Evolutionary conservation across 1,140 invertebrate genomes (phyloP).

Genomic region (Papilio polytes): DNA sequence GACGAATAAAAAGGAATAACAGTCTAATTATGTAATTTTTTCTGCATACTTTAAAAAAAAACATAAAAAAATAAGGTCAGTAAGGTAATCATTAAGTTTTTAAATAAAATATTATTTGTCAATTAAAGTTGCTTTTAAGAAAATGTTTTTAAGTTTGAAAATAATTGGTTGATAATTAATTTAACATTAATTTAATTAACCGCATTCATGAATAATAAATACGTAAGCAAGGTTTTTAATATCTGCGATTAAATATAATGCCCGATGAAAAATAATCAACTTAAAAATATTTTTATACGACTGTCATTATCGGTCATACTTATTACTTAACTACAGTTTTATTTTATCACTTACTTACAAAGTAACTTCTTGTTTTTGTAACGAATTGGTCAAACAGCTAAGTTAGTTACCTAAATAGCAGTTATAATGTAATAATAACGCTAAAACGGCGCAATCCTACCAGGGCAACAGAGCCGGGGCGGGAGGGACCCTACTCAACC

Average conservation of each 20-base stretch:
- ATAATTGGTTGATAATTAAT: not conserved
- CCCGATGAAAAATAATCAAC: not conserved
- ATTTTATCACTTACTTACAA: not conserved
- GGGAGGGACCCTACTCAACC: constrained; percentile 61
- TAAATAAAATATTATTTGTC: not conserved
- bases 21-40: not conserved
- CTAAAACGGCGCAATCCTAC: constrained; percentile 2
- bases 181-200: not conserved
- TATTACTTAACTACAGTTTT: too few species aligned
- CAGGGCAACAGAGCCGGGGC: constrained; percentile 30
- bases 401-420: not conserved
- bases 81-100: not conserved
- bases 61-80: not conserved
- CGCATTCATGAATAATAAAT: not conserved
- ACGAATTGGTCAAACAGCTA: not conserved
- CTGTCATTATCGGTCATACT: not conserved
- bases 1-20: not conserved
- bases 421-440: constrained; percentile 1
- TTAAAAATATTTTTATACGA: not conserved
- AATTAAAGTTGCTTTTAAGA: not conserved
- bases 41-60: not conserved
- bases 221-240: not conserved
- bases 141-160: not conserved
- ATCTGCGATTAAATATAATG: not conserved
- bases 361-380: not conserved